Evolutionary conservation across 2,888 invertebrate species (phyloP), one percentile per base, ranked within the genome.

Genomic region (Drosophila monieri): DNA sequence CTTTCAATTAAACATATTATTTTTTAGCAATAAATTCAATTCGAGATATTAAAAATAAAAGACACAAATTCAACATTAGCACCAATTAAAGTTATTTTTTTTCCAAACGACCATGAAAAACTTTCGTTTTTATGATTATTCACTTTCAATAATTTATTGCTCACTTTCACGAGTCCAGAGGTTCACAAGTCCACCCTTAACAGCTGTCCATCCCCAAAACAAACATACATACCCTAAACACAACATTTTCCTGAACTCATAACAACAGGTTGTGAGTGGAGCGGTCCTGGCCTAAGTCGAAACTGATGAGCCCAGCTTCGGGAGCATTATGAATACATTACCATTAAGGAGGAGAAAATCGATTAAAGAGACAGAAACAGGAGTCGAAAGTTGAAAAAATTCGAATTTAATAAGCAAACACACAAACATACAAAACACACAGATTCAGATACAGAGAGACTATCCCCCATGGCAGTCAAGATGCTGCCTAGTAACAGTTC

Each of bases 271-370:
- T 56, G 44, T 43, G 57, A 48, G 41, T 23, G 46, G 51, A 46
- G 27, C 27, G 41, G 44, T 27, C 8, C 44, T 47, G 43, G 32
- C 35, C 60, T 78, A 74, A 78, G 62, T 68, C 52, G 49, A 67
- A 69, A 74, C 74, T 81, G 68, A 81, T 85, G 76, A 32, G 62
- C 27, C 66, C 74, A 85, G 58, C 73, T 37, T 44, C 6, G 18
- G 54, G 67, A 51, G 61, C 66, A 73, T 86, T 74, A 77, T 62
- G 61, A 59, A 54, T 64, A 67, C 58, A 68, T 66, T 65, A 62
- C 15, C 54, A 25, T 27, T 10, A 3, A 47, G 12, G 14, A 14
- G 18, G 18, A 1, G 47, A 39, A 10, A 39, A 12, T 60, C 32
- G 39, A 54, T 62, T 55, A 53, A 12, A 46, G 48, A 58, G 41